These are phyloP conservation scores for Sesia apiformis DNA, from an alignment of 2,888 invertebrate species.

Conservation along the genomic window DNA sequence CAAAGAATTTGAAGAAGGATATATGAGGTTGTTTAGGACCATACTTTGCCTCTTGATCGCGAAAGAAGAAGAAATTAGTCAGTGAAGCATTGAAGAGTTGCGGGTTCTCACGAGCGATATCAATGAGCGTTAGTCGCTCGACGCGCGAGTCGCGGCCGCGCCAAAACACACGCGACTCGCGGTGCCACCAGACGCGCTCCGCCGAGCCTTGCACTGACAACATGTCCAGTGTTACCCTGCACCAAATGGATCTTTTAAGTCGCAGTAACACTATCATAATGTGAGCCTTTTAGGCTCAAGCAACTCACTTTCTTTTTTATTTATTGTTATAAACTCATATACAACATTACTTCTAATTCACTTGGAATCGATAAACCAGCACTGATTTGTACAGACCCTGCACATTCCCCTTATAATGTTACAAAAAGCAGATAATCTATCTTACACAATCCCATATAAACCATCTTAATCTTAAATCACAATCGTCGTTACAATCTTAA, in stretches of 20 bases:
- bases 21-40: slow-evolving; percentile 89
- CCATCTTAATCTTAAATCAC: no score
- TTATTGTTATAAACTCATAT: no score
- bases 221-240: slow-evolving; percentile 90
- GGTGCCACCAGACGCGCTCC: slow-evolving; percentile 81
- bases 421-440: no score
- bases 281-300: no score
- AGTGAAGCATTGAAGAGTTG: slow-evolving; percentile 92
- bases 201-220: slow-evolving; percentile 90
- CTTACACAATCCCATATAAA: no score
- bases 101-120: slow-evolving; percentile 80
- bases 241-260: neutral
- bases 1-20: slow-evolving; percentile 95
- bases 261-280: no score
- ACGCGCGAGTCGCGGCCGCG: slow-evolving; percentile 93
- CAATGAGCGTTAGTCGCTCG: slow-evolving; percentile 87
- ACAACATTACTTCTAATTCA: no score
- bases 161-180: slow-evolving; percentile 88
- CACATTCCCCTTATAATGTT: no score
- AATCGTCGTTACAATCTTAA: no score
- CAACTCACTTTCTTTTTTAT: no score
- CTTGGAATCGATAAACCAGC: no score
- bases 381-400: no score
- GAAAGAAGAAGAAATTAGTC: slow-evolving; percentile 97
- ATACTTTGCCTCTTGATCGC: slow-evolving; percentile 86